Percentiles rank a stretch among this genome's conserved stretches.
These are phyloP conservation scores for Psittacus erithacus DNA, from an alignment of 2,113 vertebrate genomes.

Conservation along the genomic window DNA sequence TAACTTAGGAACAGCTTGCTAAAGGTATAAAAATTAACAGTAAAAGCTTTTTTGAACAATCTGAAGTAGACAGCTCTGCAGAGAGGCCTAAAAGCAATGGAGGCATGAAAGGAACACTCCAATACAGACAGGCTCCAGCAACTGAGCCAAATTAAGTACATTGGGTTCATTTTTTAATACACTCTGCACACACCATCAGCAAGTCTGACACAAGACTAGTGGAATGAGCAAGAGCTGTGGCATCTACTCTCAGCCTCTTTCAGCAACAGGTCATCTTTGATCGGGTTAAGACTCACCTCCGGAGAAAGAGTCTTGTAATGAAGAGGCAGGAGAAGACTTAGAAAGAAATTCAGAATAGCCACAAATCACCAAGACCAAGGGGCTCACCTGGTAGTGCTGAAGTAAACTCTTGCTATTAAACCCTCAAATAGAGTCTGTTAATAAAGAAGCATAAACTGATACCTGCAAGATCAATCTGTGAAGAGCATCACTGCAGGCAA, in stretches of 20 bases:
- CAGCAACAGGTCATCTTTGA: neutral
- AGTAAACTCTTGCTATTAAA: neutral
- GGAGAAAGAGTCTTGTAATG: neutral
- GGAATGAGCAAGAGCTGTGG: neutral
- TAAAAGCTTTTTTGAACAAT: neutral
- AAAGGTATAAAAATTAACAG: slow-evolving; percentile 10
- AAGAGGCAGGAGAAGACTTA: neutral
- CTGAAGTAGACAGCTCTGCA: neutral
- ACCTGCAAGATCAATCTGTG: neutral
- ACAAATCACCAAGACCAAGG: neutral
- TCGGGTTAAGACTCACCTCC: neutral
- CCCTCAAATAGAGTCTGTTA: neutral
- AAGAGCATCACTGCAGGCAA: neutral
- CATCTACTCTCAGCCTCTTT: neutral
- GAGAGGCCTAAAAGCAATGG: neutral
- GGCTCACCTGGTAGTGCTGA: neutral
- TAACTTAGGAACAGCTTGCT: slow-evolving; percentile 2
- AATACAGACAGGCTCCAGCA: neutral
- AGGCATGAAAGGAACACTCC: neutral
- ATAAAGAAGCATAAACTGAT: neutral
- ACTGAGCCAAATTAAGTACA: neutral
- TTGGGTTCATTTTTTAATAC: neutral
- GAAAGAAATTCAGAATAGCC: neutral
- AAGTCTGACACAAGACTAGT: neutral
- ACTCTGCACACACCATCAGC: neutral